These are phyloP conservation scores for Anolis sagrei DNA, from an alignment of 2,113 vertebrate species.

Conservation along the genomic window DNA sequence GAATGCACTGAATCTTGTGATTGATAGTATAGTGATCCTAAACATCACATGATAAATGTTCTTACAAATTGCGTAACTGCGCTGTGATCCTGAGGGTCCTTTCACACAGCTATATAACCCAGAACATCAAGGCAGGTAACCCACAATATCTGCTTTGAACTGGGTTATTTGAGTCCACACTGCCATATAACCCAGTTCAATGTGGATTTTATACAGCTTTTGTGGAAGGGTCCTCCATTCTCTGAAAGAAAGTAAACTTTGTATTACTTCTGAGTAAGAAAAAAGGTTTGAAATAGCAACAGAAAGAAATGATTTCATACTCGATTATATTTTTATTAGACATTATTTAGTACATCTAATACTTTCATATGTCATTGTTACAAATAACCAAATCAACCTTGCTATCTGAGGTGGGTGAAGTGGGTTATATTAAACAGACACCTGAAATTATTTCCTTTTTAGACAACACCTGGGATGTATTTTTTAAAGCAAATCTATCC, in stretches of 20 bases:
- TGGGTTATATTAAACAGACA: slow-evolving; percentile 51
- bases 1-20: neutral
- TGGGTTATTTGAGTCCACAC: too few relatives aligned
- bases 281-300: slow-evolving; percentile 17
- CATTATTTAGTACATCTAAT: slow-evolving; percentile 40
- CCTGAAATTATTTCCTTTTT: slow-evolving; percentile 55
- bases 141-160: too few relatives aligned
- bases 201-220: too few relatives aligned
- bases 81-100: too few relatives aligned
- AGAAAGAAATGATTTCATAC: slow-evolving; percentile 31
- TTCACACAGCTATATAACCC: too few relatives aligned
- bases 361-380: slow-evolving; percentile 42
- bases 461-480: slow-evolving; percentile 46
- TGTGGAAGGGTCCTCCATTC: neutral
- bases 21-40: neutral
- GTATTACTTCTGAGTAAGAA: neutral
- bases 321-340: slow-evolving; percentile 33
- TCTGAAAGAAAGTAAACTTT: slow-evolving; percentile 18
- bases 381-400: slow-evolving; percentile 48
- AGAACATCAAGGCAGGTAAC: too few relatives aligned
- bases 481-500: slow-evolving; percentile 53
- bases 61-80: slow-evolving; percentile 30
- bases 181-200: too few relatives aligned
- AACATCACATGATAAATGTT: neutral
- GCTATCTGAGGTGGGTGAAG: slow-evolving; percentile 44